Conservation (phyloP, 2,113 vertebrate species). For the Anguilla japonica region DNA sequence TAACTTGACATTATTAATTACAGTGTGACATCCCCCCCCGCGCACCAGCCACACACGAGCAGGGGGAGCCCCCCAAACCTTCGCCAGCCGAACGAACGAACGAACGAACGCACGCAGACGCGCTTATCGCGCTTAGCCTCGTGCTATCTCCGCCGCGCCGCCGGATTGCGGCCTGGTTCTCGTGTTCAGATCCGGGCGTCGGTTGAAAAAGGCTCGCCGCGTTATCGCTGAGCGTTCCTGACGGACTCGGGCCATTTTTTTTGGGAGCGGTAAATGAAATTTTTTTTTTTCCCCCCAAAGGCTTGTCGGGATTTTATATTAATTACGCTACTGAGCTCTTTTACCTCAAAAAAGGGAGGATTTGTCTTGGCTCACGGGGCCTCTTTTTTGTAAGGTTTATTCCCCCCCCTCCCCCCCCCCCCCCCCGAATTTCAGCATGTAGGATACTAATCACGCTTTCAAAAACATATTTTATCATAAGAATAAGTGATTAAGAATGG, state of each 20-base stretch:
- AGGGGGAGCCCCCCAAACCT: background rate
- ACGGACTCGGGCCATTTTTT: background rate
- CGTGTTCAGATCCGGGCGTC: background rate
- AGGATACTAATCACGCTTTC: background rate
- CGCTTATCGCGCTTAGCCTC: background rate
- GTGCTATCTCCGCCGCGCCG: background rate
- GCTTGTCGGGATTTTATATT: background rate
- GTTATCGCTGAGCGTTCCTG: background rate
- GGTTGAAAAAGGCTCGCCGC: background rate
- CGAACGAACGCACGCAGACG: background rate
- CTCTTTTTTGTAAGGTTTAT: background rate
- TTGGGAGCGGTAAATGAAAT: background rate
- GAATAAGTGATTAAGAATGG: background rate
- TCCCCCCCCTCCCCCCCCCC: background rate
- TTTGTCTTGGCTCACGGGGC: slow-evolving; percentile 6
- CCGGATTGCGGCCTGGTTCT: background rate
- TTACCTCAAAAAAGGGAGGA: background rate
- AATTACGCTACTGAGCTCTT: slow-evolving; percentile 11
- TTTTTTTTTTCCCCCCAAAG: background rate
- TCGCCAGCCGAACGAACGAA: background rate
- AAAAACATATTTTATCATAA: background rate
- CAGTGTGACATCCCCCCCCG: slow-evolving; percentile 49
- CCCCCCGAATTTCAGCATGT: background rate
- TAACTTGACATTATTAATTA: slow-evolving; percentile 62
- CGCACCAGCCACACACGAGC: slow-evolving; percentile 35